These are phyloP conservation scores for Smittia aterrima DNA, from an alignment of 2,888 invertebrate species.

Conservation along the genomic window DNA sequence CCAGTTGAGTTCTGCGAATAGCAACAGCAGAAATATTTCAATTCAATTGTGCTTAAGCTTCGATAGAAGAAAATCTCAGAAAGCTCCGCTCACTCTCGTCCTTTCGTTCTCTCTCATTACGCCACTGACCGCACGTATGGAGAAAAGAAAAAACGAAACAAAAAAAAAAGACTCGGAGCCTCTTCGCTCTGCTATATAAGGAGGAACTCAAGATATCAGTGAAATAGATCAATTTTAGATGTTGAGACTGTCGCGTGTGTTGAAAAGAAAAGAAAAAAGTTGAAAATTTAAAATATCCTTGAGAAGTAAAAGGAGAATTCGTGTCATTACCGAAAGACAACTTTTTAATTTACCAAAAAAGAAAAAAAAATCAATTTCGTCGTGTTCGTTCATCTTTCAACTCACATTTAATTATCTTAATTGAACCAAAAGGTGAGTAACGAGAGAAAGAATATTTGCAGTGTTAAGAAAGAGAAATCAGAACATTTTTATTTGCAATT, in stretches of 20 bases:
- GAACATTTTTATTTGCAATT: too few species aligned
- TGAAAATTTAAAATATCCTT: neutral
- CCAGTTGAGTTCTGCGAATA: too few species aligned
- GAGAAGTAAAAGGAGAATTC: too few species aligned
- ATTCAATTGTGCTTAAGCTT: too few species aligned
- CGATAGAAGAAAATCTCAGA: neutral
- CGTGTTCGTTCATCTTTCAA: neutral
- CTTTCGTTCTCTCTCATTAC: neutral
- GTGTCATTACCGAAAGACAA: neutral
- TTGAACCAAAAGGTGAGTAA: too few species aligned
- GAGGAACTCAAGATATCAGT: constrained; percentile 36
- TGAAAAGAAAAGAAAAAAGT: neutral
- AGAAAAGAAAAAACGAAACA: constrained; percentile 5
- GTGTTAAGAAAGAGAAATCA: too few species aligned
- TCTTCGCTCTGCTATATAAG: constrained; percentile 35
- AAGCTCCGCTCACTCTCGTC: neutral
- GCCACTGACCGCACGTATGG: neutral
- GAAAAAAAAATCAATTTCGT: neutral
- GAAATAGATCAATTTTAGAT: constrained; percentile 39
- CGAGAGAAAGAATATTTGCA: too few species aligned
- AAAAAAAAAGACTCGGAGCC: neutral
- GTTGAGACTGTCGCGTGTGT: constrained; percentile 14
- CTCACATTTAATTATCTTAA: too few species aligned
- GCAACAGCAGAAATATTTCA: too few species aligned
- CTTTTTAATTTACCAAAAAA: neutral